Evolutionary conservation across 2,888 invertebrate species (phyloP).

Genomic region (Patella depressa): DNA sequence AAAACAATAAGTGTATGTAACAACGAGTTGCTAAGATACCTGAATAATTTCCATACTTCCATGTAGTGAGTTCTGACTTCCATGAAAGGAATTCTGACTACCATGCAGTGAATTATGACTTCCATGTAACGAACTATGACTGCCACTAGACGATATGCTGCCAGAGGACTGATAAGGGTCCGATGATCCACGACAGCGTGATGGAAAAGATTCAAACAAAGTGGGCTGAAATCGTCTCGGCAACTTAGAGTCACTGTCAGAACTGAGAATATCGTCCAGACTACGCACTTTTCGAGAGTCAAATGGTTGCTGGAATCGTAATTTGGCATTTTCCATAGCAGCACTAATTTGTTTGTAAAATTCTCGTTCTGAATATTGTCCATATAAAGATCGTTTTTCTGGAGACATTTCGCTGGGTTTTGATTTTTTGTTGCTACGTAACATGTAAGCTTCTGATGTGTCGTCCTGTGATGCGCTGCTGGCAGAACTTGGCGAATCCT

Average conservation of each 20-base stretch:
- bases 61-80: conserved; percentile 67
- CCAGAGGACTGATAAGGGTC: conserved; percentile 67
- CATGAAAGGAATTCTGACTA: conserved; percentile 68
- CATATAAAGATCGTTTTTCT: conserved; percentile 48
- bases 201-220: conserved; percentile 53
- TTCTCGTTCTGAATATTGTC: conserved; percentile 59
- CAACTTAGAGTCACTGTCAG: conserved; percentile 52
- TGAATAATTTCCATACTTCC: conserved; percentile 69
- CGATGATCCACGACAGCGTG: conserved; percentile 53
- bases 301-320: conserved; percentile 55
- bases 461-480: conserved; percentile 56
- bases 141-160: conserved; percentile 69
- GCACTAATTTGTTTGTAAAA: conserved; percentile 63
- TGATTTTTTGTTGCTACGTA: conserved; percentile 54
- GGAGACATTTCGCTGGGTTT: conserved; percentile 44
- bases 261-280: conserved; percentile 67
- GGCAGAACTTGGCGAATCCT: conserved; percentile 48
- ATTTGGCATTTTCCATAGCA: conserved; percentile 65
- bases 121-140: conserved; percentile 49
- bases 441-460: conserved; percentile 53
- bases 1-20: background rate
- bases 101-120: conserved; percentile 68
- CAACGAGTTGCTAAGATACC: conserved; percentile 57
- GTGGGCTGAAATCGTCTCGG: conserved; percentile 42
- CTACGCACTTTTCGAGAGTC: conserved; percentile 67